Evolutionary conservation across 2,113 vertebrate genomes (phyloP), one percentile per base, ranked within the genome.

Genomic region (Tenrec ecaudatus): DNA sequence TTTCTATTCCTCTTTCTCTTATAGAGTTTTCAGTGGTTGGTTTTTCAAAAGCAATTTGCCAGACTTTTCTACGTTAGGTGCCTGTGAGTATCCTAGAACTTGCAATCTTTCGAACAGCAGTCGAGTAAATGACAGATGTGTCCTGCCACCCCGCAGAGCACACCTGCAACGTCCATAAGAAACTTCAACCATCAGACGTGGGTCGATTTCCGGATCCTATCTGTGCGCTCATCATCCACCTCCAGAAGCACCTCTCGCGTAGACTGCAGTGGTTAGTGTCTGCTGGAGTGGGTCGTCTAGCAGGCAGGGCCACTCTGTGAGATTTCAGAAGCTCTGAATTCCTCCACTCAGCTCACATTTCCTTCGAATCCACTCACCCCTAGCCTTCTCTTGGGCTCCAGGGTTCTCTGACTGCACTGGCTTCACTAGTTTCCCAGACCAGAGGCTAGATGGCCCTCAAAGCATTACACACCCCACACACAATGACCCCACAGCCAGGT

Each of bases 141-240:
- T 10, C 40, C 22, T 58, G 53, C 36, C 6, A 57, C 23, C 60
- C 43, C 0, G 7, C 0, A 15, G 9, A 43, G 0, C 0, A 75
- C 33, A 93, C 60, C 36, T 17, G 3, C 6, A 20, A 47, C 15
- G 60, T 81, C 33, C 40, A 62, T 62, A 58, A 60, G 25, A 82
- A n/a, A 66, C 31, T 33, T 43, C 38, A 53, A 53, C 47, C 9
- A 53, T 53, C 47, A 53, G 47, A 53, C 47, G 1, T 53, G 47
- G 47, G 47, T 10, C 2, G 1, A 0, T 25, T 73, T 82, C 22
- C 86, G 9, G 1, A 1, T 1, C 62, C 57, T 86, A 10, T 11
- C 2, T 38, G n/a, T 68, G 22, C 11, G 47, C 15, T 25, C 0
- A 78, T 0, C 36, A 15, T 6, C 31, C n/a, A 43, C 3, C 6